A percentile compares a stretch with the other conserved stretches of the same genome.
Conservation (phyloP, 2,797 vertebrate genomes). For the Stomatorhinus walkeri region DNA sequence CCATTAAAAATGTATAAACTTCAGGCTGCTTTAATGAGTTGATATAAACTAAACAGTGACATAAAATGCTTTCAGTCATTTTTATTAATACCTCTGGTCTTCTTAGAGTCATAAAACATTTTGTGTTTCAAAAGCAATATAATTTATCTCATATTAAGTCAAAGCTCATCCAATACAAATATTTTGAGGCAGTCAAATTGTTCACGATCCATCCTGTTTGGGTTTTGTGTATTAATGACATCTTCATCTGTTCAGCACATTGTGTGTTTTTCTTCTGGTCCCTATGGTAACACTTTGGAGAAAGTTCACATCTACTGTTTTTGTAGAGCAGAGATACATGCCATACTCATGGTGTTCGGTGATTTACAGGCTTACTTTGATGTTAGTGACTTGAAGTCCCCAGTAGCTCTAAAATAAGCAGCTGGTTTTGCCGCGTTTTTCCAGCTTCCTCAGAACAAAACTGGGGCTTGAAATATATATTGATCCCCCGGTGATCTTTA, state of each 20-base stretch:
- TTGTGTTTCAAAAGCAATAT: slow-evolving; percentile 25
- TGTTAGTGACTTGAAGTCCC: slow-evolving; percentile 10
- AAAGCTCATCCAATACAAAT: slow-evolving; percentile 37
- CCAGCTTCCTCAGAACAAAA: not conserved
- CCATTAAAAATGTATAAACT: not conserved
- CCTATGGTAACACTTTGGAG: slow-evolving; percentile 28
- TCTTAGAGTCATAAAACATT: not conserved
- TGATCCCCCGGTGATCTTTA: not conserved
- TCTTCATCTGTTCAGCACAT: slow-evolving; percentile 39
- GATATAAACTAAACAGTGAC: not conserved
- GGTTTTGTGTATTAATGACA: slow-evolving; percentile 25
- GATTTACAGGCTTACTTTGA: slow-evolving; percentile 31
- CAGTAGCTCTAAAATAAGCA: slow-evolving; percentile 7
- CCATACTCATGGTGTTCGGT: slow-evolving; percentile 16
- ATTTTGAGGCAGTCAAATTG: slow-evolving; percentile 30
- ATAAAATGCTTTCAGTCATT: not conserved
- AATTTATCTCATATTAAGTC: slow-evolving; percentile 29
- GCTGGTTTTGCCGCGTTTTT: not conserved
- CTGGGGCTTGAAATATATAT: not conserved
- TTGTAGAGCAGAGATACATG: slow-evolving; percentile 29
- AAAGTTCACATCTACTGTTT: slow-evolving; percentile 14
- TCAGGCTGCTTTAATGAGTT: not conserved
- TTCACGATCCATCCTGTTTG: slow-evolving; percentile 30
- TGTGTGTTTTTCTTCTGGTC: slow-evolving; percentile 32
- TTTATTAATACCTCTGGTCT: not conserved